A percentile compares a stretch with the other conserved stretches of the same genome.
Evolutionary conservation across 2,113 vertebrate species (phyloP).

Genomic region (Melanerpes formicivorus): DNA sequence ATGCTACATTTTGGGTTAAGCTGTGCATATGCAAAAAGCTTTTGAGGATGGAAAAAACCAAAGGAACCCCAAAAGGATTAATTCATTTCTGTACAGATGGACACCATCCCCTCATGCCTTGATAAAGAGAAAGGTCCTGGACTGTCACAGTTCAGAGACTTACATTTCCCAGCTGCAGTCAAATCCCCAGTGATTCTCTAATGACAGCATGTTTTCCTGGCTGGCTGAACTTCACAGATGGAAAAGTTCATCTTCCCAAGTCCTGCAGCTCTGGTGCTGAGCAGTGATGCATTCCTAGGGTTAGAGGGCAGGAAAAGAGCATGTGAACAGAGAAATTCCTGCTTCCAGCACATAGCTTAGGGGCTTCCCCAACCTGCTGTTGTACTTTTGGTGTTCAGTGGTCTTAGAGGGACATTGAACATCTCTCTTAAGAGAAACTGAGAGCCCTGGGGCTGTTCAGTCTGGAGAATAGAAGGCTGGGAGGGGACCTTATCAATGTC

Average conservation of each 20-base stretch:
- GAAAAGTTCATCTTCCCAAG: constrained; percentile 11
- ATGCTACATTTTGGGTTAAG: background rate
- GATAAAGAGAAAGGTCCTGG: background rate
- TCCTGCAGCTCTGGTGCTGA: background rate
- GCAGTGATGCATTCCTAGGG: background rate
- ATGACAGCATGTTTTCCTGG: background rate
- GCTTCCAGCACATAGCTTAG: background rate
- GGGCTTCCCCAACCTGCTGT: background rate
- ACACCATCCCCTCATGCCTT: background rate
- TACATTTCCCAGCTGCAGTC: background rate
- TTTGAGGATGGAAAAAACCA: background rate
- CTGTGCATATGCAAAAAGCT: background rate
- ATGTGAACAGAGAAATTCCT: background rate
- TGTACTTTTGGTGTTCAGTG: background rate
- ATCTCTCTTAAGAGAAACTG: too few relatives aligned
- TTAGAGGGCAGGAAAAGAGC: background rate
- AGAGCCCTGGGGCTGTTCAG: too few relatives aligned
- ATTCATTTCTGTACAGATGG: background rate
- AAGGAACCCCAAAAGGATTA: background rate
- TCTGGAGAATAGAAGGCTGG: too few relatives aligned
- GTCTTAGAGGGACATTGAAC: background rate
- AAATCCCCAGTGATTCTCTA: background rate
- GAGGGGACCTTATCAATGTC: too few relatives aligned
- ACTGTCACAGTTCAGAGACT: background rate
- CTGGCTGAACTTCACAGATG: background rate